These are phyloP conservation scores for Sebastes kiyomatsui DNA, from an alignment of 2,797 vertebrate genomes.

Conservation along the genomic window DNA sequence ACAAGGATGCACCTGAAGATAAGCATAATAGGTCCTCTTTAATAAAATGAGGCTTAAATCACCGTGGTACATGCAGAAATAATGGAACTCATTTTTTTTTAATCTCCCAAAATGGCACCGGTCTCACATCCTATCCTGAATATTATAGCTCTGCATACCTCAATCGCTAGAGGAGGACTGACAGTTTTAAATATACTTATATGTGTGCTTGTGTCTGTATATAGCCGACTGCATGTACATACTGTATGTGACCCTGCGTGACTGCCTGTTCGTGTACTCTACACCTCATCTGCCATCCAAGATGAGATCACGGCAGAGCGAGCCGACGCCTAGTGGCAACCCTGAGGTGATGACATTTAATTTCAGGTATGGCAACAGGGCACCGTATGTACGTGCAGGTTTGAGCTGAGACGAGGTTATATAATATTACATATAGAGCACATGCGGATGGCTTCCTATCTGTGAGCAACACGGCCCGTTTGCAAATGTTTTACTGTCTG, in stretches of 20 bases:
- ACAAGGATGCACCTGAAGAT: not conserved
- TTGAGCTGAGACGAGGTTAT: not conserved
- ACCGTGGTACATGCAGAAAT: fast-evolving
- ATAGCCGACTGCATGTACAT: not conserved
- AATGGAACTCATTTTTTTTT: too few species aligned
- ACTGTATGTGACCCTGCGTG: constrained; percentile 5
- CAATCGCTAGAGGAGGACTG: not conserved
- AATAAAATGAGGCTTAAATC: too few species aligned
- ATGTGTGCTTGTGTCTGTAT: not conserved
- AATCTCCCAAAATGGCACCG: too few species aligned
- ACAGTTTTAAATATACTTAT: not conserved
- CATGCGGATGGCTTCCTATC: not conserved
- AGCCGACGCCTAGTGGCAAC: constrained; percentile 32
- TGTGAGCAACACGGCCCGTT: not conserved
- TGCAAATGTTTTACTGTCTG: not conserved
- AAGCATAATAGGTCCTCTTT: not conserved
- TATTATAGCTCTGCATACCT: not conserved
- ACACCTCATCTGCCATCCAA: constrained; percentile 10
- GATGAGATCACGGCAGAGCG: constrained; percentile 16
- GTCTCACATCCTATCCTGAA: too few species aligned
- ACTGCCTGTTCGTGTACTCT: not conserved
- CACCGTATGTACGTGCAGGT: not conserved
- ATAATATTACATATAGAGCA: not conserved
- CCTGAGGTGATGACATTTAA: constrained; percentile 48
- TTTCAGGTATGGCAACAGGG: constrained; percentile 16